phyloP scores from a whole-genome alignment of 2,888 invertebrate species.

The Cephus pygmeus region DNA sequence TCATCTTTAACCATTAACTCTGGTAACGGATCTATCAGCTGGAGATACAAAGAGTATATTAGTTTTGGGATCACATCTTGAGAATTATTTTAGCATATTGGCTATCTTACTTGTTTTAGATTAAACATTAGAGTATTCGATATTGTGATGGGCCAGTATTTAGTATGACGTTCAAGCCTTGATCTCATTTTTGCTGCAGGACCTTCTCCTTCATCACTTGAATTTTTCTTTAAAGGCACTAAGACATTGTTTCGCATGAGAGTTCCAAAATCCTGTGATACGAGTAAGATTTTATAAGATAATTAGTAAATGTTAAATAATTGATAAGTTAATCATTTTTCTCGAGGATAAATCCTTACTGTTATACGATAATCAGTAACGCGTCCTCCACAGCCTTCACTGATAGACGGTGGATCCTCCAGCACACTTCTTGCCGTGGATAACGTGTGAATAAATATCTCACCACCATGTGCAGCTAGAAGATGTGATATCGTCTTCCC shows the following conservation, averaged over 20 bases:
- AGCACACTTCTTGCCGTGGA: slow-evolving; percentile 86
- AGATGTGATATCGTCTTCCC: slow-evolving; percentile 93
- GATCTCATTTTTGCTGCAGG: slow-evolving; percentile 75
- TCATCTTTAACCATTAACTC: slow-evolving; percentile 84
- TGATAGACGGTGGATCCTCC: slow-evolving; percentile 95
- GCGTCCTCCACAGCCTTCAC: slow-evolving; percentile 93
- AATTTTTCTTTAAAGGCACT: slow-evolving; percentile 73
- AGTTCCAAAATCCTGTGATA: slow-evolving; percentile 82
- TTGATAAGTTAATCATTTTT: background rate
- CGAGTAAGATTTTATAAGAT: background rate
- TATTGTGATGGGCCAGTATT: slow-evolving; percentile 90
- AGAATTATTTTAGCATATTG: background rate
- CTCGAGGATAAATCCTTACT: slow-evolving; percentile 46
- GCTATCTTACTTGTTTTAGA: slow-evolving; percentile 73
- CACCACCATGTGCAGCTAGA: slow-evolving; percentile 93
- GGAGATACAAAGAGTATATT: slow-evolving; percentile 32
- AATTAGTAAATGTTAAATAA: background rate
- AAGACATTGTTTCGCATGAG: slow-evolving; percentile 88
- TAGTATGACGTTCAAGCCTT: slow-evolving; percentile 81
- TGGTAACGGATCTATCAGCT: slow-evolving; percentile 86
- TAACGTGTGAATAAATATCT: slow-evolving; percentile 94
- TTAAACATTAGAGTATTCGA: slow-evolving; percentile 90
- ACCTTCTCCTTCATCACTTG: slow-evolving; percentile 64
- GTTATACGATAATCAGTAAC: slow-evolving; percentile 90
- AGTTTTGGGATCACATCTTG: background rate